Conservation (phyloP, 2,113 vertebrate genomes). For the Halcyon senegalensis region DNA sequence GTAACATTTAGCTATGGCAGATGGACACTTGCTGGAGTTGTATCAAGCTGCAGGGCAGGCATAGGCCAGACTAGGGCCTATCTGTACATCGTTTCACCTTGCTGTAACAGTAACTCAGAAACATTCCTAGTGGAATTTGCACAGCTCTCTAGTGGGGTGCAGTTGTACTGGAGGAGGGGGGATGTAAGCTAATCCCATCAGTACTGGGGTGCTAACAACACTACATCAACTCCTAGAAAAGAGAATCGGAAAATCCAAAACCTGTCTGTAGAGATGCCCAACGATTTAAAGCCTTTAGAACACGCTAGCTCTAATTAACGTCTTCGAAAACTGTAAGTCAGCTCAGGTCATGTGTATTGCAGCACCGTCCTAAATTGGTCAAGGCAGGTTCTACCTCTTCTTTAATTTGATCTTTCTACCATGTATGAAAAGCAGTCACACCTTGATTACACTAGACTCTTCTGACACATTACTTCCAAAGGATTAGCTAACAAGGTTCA, state of each 20-base stretch:
- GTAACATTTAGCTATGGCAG: background rate
- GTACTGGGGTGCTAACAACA: background rate
- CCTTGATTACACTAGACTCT: background rate
- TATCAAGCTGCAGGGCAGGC: background rate
- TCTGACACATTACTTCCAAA: background rate
- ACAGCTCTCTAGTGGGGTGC: background rate
- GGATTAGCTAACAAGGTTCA: background rate
- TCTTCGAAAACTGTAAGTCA: background rate
- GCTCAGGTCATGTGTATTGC: background rate
- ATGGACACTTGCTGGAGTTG: background rate
- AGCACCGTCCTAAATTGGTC: background rate
- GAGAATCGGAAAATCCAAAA: background rate
- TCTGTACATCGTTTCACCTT: rapidly evolving
- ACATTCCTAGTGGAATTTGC: background rate
- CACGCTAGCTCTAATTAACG: background rate
- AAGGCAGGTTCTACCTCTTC: background rate
- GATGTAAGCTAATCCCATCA: background rate
- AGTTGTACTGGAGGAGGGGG: background rate
- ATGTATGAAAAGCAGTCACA: background rate
- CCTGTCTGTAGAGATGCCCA: background rate
- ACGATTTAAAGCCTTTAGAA: background rate
- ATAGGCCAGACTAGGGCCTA: background rate
- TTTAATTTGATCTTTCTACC: conserved; percentile 13
- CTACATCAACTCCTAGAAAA: background rate
- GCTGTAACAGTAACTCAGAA: background rate